phyloP scores from a whole-genome alignment of 1,140 invertebrate species.

The Idris sp. region DNA sequence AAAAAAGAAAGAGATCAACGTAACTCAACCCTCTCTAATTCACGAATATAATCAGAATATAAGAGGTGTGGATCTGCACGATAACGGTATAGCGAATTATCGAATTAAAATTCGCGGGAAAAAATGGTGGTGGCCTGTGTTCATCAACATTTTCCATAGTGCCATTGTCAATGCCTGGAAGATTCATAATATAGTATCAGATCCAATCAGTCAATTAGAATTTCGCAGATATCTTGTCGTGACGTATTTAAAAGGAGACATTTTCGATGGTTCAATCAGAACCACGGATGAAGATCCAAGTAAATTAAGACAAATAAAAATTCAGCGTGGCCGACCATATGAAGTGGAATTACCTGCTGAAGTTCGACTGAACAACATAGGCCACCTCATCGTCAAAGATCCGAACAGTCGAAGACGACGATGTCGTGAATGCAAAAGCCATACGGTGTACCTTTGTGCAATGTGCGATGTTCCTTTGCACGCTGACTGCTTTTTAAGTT shows the following conservation, averaged over 20 bases:
- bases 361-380: constrained; percentile 6
- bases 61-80: no score
- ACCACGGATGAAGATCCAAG: neutral
- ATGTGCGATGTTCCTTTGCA: constrained; percentile 12
- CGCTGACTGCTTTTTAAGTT: constrained; percentile 4
- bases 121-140: no score
- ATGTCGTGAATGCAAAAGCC: constrained; percentile 13
- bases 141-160: no score
- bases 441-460: constrained; percentile 4
- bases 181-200: no score
- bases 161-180: no score
- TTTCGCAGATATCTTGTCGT: constrained; percentile 8
- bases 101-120: no score
- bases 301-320: neutral
- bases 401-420: constrained; percentile 11
- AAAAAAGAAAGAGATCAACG: no score
- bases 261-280: constrained; percentile 3
- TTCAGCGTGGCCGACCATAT: constrained; percentile 5
- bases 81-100: no score
- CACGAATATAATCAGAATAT: no score
- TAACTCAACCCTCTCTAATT: no score
- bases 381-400: constrained; percentile 14
- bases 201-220: no score
- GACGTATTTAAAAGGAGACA: constrained; percentile 14
- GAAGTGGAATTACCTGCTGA: constrained; percentile 3